Base-by-base conservation (phyloP, 2,888 invertebrate species). In the Caenorhabditis sp. region DNA sequence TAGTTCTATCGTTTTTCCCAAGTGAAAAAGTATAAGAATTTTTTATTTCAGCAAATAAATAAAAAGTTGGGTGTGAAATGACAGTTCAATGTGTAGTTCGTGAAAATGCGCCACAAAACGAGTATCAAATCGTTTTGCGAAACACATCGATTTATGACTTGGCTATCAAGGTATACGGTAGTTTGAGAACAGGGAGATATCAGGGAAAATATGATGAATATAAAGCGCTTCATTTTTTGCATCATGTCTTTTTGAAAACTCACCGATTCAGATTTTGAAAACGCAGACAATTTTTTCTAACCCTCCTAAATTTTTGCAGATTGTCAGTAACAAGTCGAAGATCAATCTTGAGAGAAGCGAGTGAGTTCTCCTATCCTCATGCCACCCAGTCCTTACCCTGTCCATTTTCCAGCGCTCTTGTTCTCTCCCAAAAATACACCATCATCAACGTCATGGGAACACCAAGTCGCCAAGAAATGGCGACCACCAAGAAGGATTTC, bases 141-240 rank as follows among this genome's bases (percentile, higher is more conserved):
- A 72, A 72, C 25, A 59, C 67, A 1, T 61, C 67, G n/a, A 68
- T 72, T 17, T 68, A 68, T 23, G 72, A 68, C 43, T 54, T 72
- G 50, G 72, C 72, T 7, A 67, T 72, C 23, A 72, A 72, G 58
- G 50, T 62, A 56, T 56, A 27, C 27, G 1, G 26, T 31, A 43
- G 43, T 43, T 43, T 17, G 43, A 43, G 43, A 43, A 43, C 5
- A 36, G 36, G 36, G 36, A 36, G 10, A 36, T 8, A n/a, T n/a
- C n/a, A n/a, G n/a, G n/a, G n/a, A n/a, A n/a, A n/a, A n/a, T n/a
- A n/a, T n/a, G n/a, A n/a, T n/a, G n/a, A n/a, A n/a, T n/a, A n/a
- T n/a, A n/a, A n/a, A n/a, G n/a, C n/a, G n/a, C n/a, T n/a, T n/a
- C n/a, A n/a, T n/a, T n/a, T n/a, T n/a, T n/a, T n/a, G n/a, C n/a